phyloP scores from a whole-genome alignment of 2,797 vertebrate genomes.

The Simalia tracyae region DNA sequence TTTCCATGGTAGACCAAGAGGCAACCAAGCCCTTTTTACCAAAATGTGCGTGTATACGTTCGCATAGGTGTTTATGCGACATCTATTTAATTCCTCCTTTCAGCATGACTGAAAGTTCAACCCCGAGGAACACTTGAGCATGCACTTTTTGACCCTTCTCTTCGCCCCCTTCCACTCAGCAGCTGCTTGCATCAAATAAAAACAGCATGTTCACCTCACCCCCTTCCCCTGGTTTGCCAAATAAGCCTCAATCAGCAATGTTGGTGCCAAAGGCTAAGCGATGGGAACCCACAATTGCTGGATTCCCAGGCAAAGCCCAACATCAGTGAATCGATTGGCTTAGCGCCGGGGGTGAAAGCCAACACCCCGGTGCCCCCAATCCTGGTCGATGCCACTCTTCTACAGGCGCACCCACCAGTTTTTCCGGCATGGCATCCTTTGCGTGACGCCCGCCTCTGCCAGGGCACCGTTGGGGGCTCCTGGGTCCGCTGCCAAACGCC shows the following conservation, averaged over 20 bases:
- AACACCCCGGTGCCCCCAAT: neutral
- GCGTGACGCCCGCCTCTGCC: neutral
- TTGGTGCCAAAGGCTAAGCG: neutral
- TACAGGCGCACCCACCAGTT: too few relatives aligned
- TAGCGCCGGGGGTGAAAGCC: neutral
- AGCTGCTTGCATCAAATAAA: neutral
- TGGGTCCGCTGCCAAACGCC: neutral
- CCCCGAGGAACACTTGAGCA: neutral
- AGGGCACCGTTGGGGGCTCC: neutral
- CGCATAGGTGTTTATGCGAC: neutral
- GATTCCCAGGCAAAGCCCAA: neutral
- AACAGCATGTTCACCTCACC: neutral
- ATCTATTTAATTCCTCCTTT: neutral
- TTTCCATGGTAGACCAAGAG: neutral
- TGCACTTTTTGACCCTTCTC: neutral
- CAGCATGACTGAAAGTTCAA: neutral
- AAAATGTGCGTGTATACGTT: neutral
- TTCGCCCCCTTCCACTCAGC: neutral
- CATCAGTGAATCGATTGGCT: neutral
- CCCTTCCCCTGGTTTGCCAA: neutral
- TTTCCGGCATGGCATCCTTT: neutral
- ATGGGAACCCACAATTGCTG: neutral
- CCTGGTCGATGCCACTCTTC: neutral
- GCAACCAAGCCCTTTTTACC: neutral
- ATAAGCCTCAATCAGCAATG: neutral